Base-by-base conservation (phyloP, 2,888 invertebrate species). In the Yponomeuta evonymella region DNA sequence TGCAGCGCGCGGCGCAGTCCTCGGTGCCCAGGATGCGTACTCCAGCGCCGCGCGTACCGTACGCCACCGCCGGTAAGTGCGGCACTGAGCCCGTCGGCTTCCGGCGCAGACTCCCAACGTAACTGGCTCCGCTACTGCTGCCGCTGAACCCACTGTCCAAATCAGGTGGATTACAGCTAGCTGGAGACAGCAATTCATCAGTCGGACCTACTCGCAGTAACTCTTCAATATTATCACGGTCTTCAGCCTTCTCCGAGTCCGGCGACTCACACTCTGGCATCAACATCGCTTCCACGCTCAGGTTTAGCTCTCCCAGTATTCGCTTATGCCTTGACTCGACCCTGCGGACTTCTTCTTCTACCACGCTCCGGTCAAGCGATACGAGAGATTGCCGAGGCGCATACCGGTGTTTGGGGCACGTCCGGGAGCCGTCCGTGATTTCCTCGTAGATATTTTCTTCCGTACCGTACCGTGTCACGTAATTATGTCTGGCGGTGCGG, bases 201-300 rank as follows among this genome's bases (percentile, higher is more conserved):
- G 95, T 95, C 33, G 95, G 95, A 72, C 94, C 94, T 73, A 95
- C 94, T 74, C 94, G 93, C 76, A 96, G 86, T 75, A 96, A 86
- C 81, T 95, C 95, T 78, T 94, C 94, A 74, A 94, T 90, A 80
- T 94, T 94, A 81, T 94, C 94, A 80, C 93, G 93, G 75, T 93
- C 93, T 80, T 94, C 94, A 72, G 93, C 94, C 79, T 94, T 93
- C 83, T 94, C 95, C 70, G 94, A 94, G 83, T 93, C 94, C 76
- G 93, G 94, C 75, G 93, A 94, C 88, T 93, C 94, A 74, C 94
- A 94, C 79, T 95, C 94, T 29, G 97, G 97, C 97, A 97, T 97
- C 75, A 97, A 88, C 97, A 97, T 97, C 67, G 96, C 97, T 89
- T 97, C 97, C 67, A 96, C 96, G 77, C 97, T 96, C 73, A 97